Conservation (phyloP, 1,140 invertebrate species). For the Nebria ingens region DNA sequence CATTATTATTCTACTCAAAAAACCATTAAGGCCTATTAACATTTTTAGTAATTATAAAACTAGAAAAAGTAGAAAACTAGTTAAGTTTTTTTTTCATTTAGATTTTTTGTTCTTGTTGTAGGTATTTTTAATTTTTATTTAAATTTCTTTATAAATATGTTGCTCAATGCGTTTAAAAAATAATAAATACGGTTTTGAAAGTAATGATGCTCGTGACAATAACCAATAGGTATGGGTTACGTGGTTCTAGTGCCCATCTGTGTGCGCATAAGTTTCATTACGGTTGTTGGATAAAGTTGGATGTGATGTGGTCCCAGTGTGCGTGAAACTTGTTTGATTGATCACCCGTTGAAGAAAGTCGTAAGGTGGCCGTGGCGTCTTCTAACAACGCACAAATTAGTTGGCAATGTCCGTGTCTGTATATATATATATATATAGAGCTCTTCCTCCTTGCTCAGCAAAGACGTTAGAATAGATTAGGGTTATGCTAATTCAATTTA, state of each 20-base stretch:
- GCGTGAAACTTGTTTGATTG: too few species aligned
- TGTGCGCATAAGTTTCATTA: not conserved
- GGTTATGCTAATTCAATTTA: conserved; percentile 9
- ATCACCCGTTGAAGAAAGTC: conserved; percentile 3
- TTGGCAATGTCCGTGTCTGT: too few species aligned
- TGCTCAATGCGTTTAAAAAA: not conserved
- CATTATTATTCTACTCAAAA: too few species aligned
- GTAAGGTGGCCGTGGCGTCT: not conserved
- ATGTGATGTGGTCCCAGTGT: not conserved
- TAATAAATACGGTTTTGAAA: not conserved
- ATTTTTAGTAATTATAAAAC: too few species aligned
- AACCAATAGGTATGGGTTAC: not conserved
- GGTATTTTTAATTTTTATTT: too few species aligned
- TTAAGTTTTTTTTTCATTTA: too few species aligned
- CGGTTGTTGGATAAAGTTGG: too few species aligned
- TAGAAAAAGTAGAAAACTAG: too few species aligned
- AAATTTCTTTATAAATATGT: not conserved
- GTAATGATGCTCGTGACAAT: not conserved
- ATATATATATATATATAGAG: too few species aligned
- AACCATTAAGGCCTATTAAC: too few species aligned
- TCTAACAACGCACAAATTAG: conserved; percentile 1
- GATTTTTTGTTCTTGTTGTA: too few species aligned
- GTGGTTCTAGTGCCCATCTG: not conserved
- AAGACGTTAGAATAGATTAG: conserved; percentile 1
- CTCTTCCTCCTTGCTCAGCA: not conserved